Base-by-base conservation (phyloP, 1,140 invertebrate genomes). In the Platyura marginata region DNA sequence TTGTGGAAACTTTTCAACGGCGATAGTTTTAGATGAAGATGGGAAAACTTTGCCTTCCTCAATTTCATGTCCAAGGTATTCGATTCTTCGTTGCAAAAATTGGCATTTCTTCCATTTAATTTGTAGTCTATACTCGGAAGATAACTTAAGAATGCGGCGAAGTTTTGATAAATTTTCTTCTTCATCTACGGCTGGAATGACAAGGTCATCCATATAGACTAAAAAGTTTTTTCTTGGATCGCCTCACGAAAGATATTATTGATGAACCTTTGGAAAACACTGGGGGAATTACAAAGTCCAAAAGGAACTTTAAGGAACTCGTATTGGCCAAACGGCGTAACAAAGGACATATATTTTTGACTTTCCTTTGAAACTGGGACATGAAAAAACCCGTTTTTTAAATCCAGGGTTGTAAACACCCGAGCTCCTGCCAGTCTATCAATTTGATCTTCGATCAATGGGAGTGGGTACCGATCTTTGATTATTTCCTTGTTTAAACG, bases 401-500 rank as follows among this genome's bases (percentile, higher is more conserved):
- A n/a, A n/a, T n/a, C n/a, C n/a, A n/a, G n/a, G n/a, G n/a, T n/a
- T n/a, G 48, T 49, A 45, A 56, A 61, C 18, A 48, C 41, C 21
- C 46, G 44, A 19, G 15, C 41, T 2, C 38, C 36, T 18, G 35
- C 34, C 1, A 54, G 29, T 21, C 45, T 40, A 21, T 57, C 50
- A 3, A 60, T 25, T n/a, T 49, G 36, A 36, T 57, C 55, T 3
- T 58, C 55, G 9, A 57, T 57, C 11, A 54, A 21, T 3, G 53
- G 51, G 37, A 52, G 44, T 6, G 53, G 52, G 46, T 49, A 58
- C 33, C 44, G 39, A 44, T 52, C 49, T 18, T 46, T 47, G n/a
- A 46, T 20, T 1, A 49, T 47, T 18, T 49, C 41, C n/a, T n/a
- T n/a, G n/a, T n/a, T n/a, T n/a, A n/a, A n/a, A n/a, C n/a, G n/a